Conservation (phyloP, 2,888 invertebrate species). For the Tridacna crocea region DNA sequence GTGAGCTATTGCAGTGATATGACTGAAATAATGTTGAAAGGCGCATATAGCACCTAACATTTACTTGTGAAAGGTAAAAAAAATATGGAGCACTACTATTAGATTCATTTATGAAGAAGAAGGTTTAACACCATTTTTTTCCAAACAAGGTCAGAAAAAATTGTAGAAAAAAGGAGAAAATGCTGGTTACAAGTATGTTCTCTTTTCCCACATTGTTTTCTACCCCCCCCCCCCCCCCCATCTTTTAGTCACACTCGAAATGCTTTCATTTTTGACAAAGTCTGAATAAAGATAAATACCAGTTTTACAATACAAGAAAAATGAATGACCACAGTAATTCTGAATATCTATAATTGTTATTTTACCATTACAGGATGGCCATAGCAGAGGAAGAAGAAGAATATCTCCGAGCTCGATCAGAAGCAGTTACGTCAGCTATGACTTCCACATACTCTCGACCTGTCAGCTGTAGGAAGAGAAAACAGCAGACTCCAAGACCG, state of each 20-base stretch:
- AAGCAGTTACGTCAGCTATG: slow-evolving; percentile 51
- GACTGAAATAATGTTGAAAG: too few relatives aligned
- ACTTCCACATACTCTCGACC: slow-evolving; percentile 57
- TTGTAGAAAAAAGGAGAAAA: not conserved
- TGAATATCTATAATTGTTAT: not conserved
- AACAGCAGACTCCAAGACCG: slow-evolving; percentile 71
- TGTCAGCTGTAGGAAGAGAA: slow-evolving; percentile 65
- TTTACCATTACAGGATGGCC: slow-evolving; percentile 48
- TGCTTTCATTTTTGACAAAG: too few relatives aligned
- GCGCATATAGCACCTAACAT: too few relatives aligned
- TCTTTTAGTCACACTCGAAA: too few relatives aligned
- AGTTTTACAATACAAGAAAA: too few relatives aligned
- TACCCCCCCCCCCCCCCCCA: too few relatives aligned
- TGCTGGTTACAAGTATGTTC: not conserved
- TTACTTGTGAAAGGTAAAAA: too few relatives aligned
- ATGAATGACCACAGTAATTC: not conserved
- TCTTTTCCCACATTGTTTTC: slow-evolving; percentile 13
- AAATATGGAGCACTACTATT: not conserved
- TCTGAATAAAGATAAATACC: too few relatives aligned
- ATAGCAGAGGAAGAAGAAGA: slow-evolving; percentile 56
- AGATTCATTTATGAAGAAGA: not conserved
- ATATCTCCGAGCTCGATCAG: slow-evolving; percentile 51
- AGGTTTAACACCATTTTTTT: not conserved
- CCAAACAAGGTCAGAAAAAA: not conserved
- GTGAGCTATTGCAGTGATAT: too few relatives aligned